phyloP scores from a whole-genome alignment of 53 echinoderm and acorn worm genomes.

The Astropecten irregularis region DNA sequence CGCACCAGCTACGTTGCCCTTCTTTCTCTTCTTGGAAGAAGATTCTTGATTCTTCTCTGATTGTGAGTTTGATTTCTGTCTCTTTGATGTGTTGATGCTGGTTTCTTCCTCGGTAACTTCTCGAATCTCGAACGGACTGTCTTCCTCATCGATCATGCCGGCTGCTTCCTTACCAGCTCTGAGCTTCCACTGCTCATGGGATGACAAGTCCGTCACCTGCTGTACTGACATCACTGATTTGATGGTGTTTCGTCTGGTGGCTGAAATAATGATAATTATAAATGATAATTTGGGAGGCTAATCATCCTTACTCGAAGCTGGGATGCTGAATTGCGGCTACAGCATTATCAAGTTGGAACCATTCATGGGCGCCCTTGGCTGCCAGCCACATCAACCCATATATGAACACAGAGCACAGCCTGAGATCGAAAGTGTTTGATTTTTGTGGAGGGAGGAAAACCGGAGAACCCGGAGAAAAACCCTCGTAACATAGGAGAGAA shows the following conservation, averaged over 20 bases:
- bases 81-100: neutral
- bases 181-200: slow-evolving; percentile 76
- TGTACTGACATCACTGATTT: slow-evolving; percentile 75
- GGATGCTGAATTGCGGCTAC: too few relatives aligned
- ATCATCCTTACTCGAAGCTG: too few relatives aligned
- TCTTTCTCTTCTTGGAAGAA: slow-evolving; percentile 9
- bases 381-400: too few relatives aligned
- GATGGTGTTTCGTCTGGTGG: slow-evolving; percentile 69
- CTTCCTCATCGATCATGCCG: slow-evolving; percentile 36
- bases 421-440: too few relatives aligned
- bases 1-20: neutral
- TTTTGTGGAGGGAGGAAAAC: too few relatives aligned
- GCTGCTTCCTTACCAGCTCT: slow-evolving; percentile 66
- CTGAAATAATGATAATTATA: slow-evolving; percentile 33
- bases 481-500: too few relatives aligned
- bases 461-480: too few relatives aligned
- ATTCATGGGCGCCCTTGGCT: too few relatives aligned
- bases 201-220: slow-evolving; percentile 49
- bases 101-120: too few relatives aligned
- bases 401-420: too few relatives aligned
- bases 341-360: too few relatives aligned
- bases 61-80: neutral
- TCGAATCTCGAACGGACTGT: neutral
- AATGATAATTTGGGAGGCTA: too few relatives aligned
- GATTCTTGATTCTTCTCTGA: neutral